Evolutionary conservation across 1,140 invertebrate genomes (phyloP).

Genomic region (Cyrtorhinus lividipennis): DNA sequence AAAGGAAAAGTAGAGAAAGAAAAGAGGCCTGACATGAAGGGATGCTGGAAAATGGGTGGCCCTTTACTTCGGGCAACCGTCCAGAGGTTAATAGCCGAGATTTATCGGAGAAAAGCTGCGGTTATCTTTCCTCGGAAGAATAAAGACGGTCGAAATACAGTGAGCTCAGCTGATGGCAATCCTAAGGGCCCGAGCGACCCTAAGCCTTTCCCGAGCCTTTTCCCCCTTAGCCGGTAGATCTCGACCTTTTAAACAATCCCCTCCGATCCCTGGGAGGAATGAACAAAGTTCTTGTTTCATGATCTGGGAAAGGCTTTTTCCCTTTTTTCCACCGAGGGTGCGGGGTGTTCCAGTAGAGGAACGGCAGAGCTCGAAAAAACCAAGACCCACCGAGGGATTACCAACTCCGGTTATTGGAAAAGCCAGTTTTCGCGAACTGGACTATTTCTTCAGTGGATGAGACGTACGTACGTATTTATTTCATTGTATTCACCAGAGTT

Average conservation of each 20-base stretch:
- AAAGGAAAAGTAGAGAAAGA: too few species aligned
- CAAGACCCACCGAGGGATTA: not conserved
- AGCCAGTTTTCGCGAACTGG: not conserved
- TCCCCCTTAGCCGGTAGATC: not conserved
- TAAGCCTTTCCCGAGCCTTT: conserved; percentile 2
- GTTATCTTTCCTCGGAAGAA: conserved; percentile 5
- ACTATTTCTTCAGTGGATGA: too few species aligned
- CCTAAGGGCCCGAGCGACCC: not conserved
- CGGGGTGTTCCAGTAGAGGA: not conserved
- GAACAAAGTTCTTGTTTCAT: conserved; percentile 10
- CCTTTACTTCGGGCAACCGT: not conserved
- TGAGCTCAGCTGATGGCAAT: conserved; percentile 3
- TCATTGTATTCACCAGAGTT: too few species aligned
- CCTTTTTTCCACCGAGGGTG: not conserved
- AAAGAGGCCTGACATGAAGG: too few species aligned
- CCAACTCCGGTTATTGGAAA: not conserved
- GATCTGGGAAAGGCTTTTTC: not conserved
- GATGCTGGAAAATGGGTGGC: too few species aligned
- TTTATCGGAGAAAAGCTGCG: conserved; percentile 4
- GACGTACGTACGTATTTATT: too few species aligned
- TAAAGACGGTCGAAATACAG: conserved; percentile 1
- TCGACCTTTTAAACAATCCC: conserved; percentile 2
- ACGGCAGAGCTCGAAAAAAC: not conserved
- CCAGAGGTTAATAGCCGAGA: conserved; percentile 6
- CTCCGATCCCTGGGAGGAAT: not conserved